Evolutionary conservation across 2,113 vertebrate species (phyloP), one percentile per base, ranked within the genome.

Genomic region (Dasyornis broadbenti): DNA sequence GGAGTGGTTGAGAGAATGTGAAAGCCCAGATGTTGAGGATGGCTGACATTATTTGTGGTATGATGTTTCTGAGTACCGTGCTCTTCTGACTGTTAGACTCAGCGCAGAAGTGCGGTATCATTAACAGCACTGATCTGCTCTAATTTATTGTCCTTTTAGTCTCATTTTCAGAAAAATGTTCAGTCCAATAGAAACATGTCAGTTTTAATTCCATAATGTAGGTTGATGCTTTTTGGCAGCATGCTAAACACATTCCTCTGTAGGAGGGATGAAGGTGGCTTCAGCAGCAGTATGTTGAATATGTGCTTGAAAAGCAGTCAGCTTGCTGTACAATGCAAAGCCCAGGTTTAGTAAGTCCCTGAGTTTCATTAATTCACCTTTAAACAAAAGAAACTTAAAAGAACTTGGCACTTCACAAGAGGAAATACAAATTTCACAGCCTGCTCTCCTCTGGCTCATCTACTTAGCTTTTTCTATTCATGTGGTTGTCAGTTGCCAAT

Each of bases 401-500:
- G 47, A 82, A 39, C 47, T 92, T 91, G 76, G 65, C 70, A 42
- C 37, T 83, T 87, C 57, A 53, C 64, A 35, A 81, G 75, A 83
- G 70, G 68, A 92, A 95, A 80, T 54, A 87, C 33, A 73, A 33
- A 81, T 90, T 95, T 95, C 68, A 86, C 60, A 83, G 57, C 40
- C n/a, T 88, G 37, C 47, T 94, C 47, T 91, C 61, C 77, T 93
- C 86, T 95, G 94, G 88, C 95, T 91, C 47, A 64, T 95, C 80
- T 79, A 82, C 71, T 82, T 75, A 88, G 61, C 61, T 92, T 92
- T 95, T 96, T 65, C 80, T 95, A 3, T 92, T 89, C 49, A 31
- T 93, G 69, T 89, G 39, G 77, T 86, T 93, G 83, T 95, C 90
- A 88, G 82, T 92, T 96, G 93, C 95, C 95, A 93, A 2, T 96